phyloP scores from a whole-genome alignment of 2,888 invertebrate species.

The Caenorhabditis afra region DNA sequence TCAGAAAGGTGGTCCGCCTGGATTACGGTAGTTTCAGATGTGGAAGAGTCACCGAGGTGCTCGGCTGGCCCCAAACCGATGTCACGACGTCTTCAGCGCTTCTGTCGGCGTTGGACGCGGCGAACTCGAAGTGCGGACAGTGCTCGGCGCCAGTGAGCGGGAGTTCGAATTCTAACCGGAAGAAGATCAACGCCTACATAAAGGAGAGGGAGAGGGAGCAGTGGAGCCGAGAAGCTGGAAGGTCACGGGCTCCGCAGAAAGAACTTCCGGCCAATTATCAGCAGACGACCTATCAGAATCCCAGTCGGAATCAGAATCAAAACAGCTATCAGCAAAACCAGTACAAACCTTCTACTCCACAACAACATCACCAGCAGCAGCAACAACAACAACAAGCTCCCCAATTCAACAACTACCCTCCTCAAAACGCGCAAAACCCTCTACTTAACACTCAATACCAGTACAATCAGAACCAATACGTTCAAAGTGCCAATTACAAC shows the following conservation, averaged over 20 bases:
- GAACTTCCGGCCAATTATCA: not conserved
- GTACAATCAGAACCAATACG: conserved; percentile 10
- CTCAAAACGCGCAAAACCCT: not conserved
- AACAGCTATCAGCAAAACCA: not conserved
- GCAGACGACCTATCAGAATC: not conserved
- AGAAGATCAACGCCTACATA: conserved; percentile 37
- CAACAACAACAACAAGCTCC: conserved; percentile 3
- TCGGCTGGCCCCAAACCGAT: conserved; percentile 35
- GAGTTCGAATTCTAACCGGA: not conserved
- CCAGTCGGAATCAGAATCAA: not conserved
- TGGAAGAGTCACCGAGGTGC: conserved; percentile 32
- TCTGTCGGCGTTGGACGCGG: conserved; percentile 8
- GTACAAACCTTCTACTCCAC: not conserved
- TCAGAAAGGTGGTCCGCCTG: not conserved
- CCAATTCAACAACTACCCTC: not conserved
- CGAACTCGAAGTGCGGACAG: conserved; percentile 1
- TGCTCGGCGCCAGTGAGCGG: not conserved
- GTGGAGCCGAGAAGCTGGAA: conserved; percentile 9
- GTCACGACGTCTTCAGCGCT: conserved; percentile 11
- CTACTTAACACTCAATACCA: not conserved
- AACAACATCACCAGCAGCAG: conserved; percentile 1
- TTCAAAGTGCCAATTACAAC: not conserved
- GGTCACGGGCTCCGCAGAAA: not conserved
- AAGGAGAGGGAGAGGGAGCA: conserved; percentile 41
- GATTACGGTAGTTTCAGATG: conserved; percentile 22